Percentiles rank a stretch among this genome's conserved stretches.
Conservation (phyloP, 2,888 invertebrate genomes). For the Meloe dianella region DNA sequence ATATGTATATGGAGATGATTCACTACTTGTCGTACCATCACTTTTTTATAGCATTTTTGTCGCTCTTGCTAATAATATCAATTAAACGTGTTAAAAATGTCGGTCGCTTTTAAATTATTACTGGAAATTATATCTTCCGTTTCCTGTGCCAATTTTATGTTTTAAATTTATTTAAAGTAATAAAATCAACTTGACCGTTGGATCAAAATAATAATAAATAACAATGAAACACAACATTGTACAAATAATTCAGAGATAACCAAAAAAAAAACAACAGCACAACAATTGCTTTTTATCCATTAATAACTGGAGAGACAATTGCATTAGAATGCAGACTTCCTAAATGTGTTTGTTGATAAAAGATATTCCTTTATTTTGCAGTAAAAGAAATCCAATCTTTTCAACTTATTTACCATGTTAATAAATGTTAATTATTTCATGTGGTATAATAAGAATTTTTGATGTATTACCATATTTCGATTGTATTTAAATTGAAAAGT, state of each 20-base stretch:
- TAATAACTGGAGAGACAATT: background rate
- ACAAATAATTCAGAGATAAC: background rate
- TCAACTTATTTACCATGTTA: background rate
- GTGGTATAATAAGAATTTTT: background rate
- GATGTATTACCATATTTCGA: background rate
- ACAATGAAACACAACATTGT: background rate
- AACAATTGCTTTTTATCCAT: background rate
- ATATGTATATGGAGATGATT: background rate
- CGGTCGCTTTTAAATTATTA: conserved; percentile 32
- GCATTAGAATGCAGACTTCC: conserved; percentile 14
- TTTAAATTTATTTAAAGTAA: conserved; percentile 17
- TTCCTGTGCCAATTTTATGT: conserved; percentile 28
- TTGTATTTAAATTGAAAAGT: conserved; percentile 1
- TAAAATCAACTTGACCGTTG: background rate
- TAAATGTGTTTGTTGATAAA: conserved; percentile 5
- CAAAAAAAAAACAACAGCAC: background rate
- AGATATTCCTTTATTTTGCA: background rate
- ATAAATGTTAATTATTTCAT: background rate
- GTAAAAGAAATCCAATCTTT: background rate
- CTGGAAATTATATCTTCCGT: conserved; percentile 35
- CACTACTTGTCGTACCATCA: background rate
- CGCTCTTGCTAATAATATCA: conserved; percentile 21
- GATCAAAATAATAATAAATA: background rate
- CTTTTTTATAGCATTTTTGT: conserved; percentile 6
- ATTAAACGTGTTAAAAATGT: conserved; percentile 28